Evolutionary conservation across 2,797 vertebrate genomes (phyloP).

Genomic region (Molossus molossus): DNA sequence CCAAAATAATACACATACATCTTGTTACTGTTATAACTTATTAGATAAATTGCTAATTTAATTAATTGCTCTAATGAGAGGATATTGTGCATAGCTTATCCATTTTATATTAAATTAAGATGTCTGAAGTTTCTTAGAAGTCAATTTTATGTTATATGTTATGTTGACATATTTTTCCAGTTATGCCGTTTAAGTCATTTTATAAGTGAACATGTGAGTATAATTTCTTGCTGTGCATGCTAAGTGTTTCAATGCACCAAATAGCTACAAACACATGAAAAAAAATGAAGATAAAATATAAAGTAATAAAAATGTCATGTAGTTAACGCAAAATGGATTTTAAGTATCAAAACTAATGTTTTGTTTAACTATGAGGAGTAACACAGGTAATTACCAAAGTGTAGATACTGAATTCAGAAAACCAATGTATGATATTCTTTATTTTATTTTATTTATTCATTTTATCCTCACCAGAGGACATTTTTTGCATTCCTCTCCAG

Average conservation of each 20-base stretch:
- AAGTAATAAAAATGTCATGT: not conserved
- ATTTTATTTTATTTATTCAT: too few relatives aligned
- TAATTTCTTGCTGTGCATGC: not conserved
- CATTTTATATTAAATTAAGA: slow-evolving; percentile 15
- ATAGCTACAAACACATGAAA: not conserved
- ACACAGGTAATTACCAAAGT: not conserved
- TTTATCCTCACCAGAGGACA: too few relatives aligned
- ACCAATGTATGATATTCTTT: not conserved
- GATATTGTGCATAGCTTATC: not conserved
- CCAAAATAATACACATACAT: not conserved
- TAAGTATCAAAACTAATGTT: not conserved
- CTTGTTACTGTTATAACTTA: not conserved
- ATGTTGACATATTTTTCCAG: not conserved
- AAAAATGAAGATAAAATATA: not conserved
- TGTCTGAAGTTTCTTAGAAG: not conserved
- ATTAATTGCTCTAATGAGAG: not conserved
- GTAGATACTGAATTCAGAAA: not conserved
- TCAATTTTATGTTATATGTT: not conserved
- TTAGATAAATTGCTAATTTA: not conserved
- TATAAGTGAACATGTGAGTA: not conserved
- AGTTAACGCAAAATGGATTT: not conserved
- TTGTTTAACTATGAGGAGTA: not conserved
- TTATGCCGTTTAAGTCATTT: slow-evolving; percentile 6
- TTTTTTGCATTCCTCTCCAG: too few relatives aligned
- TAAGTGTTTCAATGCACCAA: not conserved